phyloP scores from a whole-genome alignment of 2,888 invertebrate genomes.

The Trissolcus japonicus region DNA sequence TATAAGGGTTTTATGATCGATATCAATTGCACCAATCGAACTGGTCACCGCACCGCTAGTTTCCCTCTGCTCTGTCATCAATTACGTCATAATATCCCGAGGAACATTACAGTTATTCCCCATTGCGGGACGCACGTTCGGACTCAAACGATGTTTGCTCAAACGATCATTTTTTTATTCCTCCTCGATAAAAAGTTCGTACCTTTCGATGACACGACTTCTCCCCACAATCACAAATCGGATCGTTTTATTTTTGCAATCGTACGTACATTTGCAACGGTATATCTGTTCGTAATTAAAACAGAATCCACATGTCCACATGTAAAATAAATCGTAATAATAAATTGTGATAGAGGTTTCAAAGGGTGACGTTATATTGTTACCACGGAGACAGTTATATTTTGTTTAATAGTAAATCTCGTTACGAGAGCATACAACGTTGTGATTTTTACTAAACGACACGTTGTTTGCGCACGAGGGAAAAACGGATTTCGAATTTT shows the following conservation, averaged over 20 bases:
- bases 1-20: slow-evolving; percentile 7
- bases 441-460: too few relatives aligned
- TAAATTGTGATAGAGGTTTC: too few relatives aligned
- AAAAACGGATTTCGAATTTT: too few relatives aligned
- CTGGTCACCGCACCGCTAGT: background rate
- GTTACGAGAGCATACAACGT: too few relatives aligned
- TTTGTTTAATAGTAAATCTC: too few relatives aligned
- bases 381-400: too few relatives aligned
- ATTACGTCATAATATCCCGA: slow-evolving; percentile 10
- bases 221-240: background rate
- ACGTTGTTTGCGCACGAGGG: too few relatives aligned
- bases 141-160: background rate
- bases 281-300: too few relatives aligned
- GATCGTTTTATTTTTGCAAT: background rate
- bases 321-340: too few relatives aligned
- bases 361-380: too few relatives aligned
- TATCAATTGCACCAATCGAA: slow-evolving; percentile 8
- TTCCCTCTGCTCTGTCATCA: slow-evolving; percentile 3
- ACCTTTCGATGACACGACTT: background rate
- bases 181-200: background rate
- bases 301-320: too few relatives aligned
- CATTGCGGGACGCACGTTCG: background rate
- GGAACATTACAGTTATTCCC: background rate
- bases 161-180: background rate
- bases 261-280: too few relatives aligned